Evolutionary conservation across 2,888 invertebrate genomes (phyloP), one percentile per base, ranked within the genome.

Genomic region (Alcis repandata): DNA sequence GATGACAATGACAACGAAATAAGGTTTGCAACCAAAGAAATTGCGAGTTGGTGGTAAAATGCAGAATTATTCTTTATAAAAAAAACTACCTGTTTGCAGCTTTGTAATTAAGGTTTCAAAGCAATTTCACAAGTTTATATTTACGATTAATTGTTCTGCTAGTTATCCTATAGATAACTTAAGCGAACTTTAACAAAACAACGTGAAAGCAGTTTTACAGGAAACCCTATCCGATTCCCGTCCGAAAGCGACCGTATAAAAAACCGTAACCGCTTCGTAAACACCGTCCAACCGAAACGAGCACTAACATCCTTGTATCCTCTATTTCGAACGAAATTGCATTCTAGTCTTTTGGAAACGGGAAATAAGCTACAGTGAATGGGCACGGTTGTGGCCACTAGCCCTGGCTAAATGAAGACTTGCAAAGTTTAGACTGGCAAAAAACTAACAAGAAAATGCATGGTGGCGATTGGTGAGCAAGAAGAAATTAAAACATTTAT

Each of bases 291-390:
- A 69, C 69, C 63, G 69, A 72, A 73, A 69, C 65, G 53, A 69
- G 46, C 69, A 71, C 60, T 62, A 69, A 65, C 54, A 48, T 68
- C 59, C 33, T 27, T 53, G 49, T 63, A 60, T 70, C 69, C 61
- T 76, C 78, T 79, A 74, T 82, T 74, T 81, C 59, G 63, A 78
- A 76, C 77, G 67, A 79, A 83, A 84, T 84, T 83, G 83, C 82
- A 82, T 84, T 84, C 71, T 69, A 73, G 77, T 68, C 71, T 75
- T 74, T 70, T 63, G 57, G 63, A 71, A 71, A 71, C 73, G 62
- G 67, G 76, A 76, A 82, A 78, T 77, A 80, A 79, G 75, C 72
- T 71, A 46, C 40, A 59, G 48, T 32, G 22, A 59, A 15, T 22
- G 22, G 52, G 22, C 41, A 63, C 59, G 27, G 6, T 27, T 69